These are phyloP conservation scores for Echinops telfairi DNA, from an alignment of 2,113 vertebrate genomes.

Conservation along the genomic window DNA sequence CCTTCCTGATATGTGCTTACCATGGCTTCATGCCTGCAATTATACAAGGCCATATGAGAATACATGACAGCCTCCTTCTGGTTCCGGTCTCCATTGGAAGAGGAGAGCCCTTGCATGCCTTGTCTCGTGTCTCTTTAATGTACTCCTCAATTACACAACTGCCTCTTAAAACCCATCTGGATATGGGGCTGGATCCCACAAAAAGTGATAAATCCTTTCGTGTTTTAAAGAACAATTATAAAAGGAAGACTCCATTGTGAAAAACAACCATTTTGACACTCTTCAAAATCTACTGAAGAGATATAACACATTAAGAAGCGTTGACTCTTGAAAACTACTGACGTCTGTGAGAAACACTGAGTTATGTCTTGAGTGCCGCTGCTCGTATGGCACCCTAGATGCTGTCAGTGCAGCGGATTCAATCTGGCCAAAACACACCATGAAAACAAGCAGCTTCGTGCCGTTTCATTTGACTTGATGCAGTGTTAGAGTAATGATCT, in stretches of 20 bases:
- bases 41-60: no score
- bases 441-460: neutral
- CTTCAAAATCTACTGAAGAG: constrained; percentile 11
- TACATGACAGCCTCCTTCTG: no score
- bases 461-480: neutral
- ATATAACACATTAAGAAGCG: neutral
- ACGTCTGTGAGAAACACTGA: neutral
- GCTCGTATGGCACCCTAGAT: neutral
- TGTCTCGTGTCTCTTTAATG: no score
- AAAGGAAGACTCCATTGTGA: neutral
- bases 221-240: neutral
- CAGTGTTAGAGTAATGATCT: neutral
- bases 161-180: no score
- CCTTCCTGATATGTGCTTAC: no score
- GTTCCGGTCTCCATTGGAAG: no score
- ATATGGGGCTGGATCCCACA: no score
- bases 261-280: neutral
- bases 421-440: neutral
- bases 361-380: neutral
- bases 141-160: no score
- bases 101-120: no score
- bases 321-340: neutral
- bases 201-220: neutral
- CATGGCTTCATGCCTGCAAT: no score
- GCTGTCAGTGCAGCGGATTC: neutral